Evolutionary conservation across 2,113 vertebrate species (phyloP), one percentile per base, ranked within the genome.

Genomic region (Bufo gargarizans): DNA sequence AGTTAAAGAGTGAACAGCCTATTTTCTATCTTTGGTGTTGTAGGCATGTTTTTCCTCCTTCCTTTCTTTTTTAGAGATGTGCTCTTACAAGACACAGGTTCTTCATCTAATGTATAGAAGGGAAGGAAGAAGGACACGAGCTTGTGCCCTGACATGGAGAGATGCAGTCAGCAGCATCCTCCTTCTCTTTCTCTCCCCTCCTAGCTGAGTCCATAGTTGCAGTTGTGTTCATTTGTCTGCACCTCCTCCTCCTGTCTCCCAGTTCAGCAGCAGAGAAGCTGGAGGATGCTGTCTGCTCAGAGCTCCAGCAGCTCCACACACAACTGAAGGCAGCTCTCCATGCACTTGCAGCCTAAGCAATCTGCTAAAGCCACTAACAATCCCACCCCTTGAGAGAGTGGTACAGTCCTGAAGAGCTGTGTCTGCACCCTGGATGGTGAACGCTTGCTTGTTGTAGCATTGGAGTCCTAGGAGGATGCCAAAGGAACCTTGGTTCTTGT

Each of bases 151-250:
- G 87, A 16, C 61, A 77, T n/a, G 65, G 59, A 47, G 80, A 65
- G 47, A 45, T 88, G 81, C 69, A 88, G 80, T 76, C 81, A 84
- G 87, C 72, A 8, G 45, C 33, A 50, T 11, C 49, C 72, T 76
- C 7, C 6, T 33, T 74, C 71, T 49, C 71, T 74, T 33, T 33
- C 71, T 74, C 53, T 88, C 86, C 77, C 76, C 74, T 67, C 87
- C 79, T 55, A 83, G 87, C 87, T 78, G 69, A 84, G 81, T 78
- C 72, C 72, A 77, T 84, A 88, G 87, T 88, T 83, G 81, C 87
- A 83, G 87, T 88, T 88, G 79, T 76, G 79, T 76, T 88, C 78
- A 55, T 82, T 74, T 74, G 69, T 71, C 79, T 81, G 50, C 86
- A 61, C 80, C 87, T 83, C 80, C 58, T 88, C 80, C 86, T 83